Evolutionary conservation across 2,797 vertebrate genomes (phyloP).

Genomic region (Lacerta agilis): DNA sequence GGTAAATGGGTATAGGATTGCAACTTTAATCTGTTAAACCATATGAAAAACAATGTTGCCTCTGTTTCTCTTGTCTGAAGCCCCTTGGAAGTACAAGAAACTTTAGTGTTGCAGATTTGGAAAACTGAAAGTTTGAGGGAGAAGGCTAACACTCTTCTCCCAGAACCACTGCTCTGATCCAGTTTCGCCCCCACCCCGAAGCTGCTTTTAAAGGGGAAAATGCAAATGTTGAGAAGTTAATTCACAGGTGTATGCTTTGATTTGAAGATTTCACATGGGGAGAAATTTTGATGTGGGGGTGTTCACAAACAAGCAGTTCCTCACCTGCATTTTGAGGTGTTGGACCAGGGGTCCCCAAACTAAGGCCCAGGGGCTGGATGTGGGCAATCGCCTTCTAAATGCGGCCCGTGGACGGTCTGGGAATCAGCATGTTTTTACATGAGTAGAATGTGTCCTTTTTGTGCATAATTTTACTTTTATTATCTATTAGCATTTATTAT

Average conservation of each 20-base stretch:
- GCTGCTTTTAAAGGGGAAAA: neutral
- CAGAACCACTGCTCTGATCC: neutral
- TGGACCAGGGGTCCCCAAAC: neutral
- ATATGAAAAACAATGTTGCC: neutral
- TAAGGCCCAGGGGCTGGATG: too few relatives aligned
- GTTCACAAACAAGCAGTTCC: neutral
- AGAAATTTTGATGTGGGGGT: too few relatives aligned
- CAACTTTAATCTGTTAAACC: neutral
- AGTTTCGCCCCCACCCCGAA: neutral
- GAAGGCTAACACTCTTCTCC: neutral
- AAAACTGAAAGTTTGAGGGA: neutral
- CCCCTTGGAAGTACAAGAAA: neutral
- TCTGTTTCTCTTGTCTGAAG: neutral
- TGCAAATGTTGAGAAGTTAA: neutral
- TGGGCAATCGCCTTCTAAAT: too few relatives aligned
- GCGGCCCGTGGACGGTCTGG: too few relatives aligned
- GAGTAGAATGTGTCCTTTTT: neutral
- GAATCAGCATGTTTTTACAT: too few relatives aligned
- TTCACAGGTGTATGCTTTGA: neutral
- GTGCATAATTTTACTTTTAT: slow-evolving; percentile 66
- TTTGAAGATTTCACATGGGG: neutral
- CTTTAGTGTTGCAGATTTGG: neutral
- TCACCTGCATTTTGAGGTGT: neutral
- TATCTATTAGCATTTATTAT: slow-evolving; percentile 73
- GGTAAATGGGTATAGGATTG: neutral